Evolutionary conservation across 2,888 invertebrate species (phyloP), one percentile per base, ranked within the genome.

Genomic region (Acrobasis consociella): DNA sequence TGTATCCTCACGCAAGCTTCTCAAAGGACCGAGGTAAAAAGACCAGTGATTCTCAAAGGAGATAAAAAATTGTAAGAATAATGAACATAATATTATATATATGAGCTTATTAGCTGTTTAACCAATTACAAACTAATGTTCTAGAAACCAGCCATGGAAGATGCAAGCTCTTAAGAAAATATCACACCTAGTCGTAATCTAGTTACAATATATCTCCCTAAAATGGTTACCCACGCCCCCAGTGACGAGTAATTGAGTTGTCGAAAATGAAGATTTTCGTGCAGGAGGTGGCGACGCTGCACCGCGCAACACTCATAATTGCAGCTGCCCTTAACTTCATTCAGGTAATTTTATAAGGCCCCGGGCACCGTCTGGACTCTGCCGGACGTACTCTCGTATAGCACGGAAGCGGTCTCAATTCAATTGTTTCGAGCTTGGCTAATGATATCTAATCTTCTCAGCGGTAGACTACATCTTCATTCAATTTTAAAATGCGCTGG

Each of bases 311-410:
- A 7, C 46, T 31, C 10, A 17, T 80, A 81, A 82, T 81, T 72
- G 71, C 72, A 76, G 71, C 69, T 68, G 67, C 63, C 64, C 71
- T 63, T 78, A 85, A 86, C 77, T 73, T 81, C 71, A 74, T 86
- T 83, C 62, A 62, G 65, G 64, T 86, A 86, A 88, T 84, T 72
- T 75, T 69, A 81, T 85, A 77, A 74, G 65, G 60, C 69, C 67
- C 66, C 66, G 60, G 62, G 68, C 59, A 63, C 62, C 62, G 67
- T 37, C 66, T 46, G 62, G 60, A 11, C 49, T 50, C n/a, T 31
- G 60, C 64, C 58, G 31, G 72, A 65, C 66, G 63, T 46, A 59
- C 59, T n/a, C 10, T 9, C 42, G 56, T 52, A 13, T 31, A 52
- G 17, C 42, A 42, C 15, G 22, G 17, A 13, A 42, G 56, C 56